Evolutionary conservation across 2,113 vertebrate genomes (phyloP).

Genomic region (Megaleporinus macrocephalus): DNA sequence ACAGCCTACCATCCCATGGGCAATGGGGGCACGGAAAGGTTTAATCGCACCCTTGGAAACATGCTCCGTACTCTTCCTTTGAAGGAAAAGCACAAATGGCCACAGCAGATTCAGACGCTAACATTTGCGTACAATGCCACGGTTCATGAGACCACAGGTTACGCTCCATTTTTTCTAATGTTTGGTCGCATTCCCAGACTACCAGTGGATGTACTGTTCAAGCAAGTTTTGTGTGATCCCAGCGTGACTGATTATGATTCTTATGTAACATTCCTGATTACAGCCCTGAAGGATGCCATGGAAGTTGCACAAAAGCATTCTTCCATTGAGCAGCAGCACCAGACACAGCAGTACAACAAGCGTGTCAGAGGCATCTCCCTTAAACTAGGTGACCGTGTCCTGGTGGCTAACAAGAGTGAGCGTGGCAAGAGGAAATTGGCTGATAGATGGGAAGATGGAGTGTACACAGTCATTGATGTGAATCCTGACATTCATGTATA

Average conservation of each 20-base stretch:
- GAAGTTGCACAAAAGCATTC: constrained; percentile 25
- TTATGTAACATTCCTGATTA: constrained; percentile 1
- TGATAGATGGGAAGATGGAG: constrained; percentile 35
- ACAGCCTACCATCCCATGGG: neutral
- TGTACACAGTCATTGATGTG: constrained; percentile 27
- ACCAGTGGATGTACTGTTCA: constrained; percentile 44
- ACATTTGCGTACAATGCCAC: constrained; percentile 39
- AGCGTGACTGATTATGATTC: neutral
- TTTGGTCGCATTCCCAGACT: constrained; percentile 32
- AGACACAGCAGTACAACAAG: constrained; percentile 40
- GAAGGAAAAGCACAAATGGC: constrained; percentile 27
- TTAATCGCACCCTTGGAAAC: neutral
- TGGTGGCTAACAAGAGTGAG: constrained; percentile 41
- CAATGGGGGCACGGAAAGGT: neutral
- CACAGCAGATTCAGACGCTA: constrained; percentile 33
- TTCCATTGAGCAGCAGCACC: constrained; percentile 27
- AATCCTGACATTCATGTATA: constrained; percentile 35
- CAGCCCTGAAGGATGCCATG: constrained; percentile 39
- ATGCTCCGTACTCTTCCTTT: neutral
- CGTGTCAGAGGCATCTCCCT: constrained; percentile 23
- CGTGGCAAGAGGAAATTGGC: constrained; percentile 30
- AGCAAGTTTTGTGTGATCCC: constrained; percentile 2
- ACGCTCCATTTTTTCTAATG: constrained; percentile 48
- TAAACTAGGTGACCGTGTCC: constrained; percentile 27
- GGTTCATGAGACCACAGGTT: constrained; percentile 14